Evolutionary conservation across 2,888 invertebrate species (phyloP).

Genomic region (Nebria brevicollis): DNA sequence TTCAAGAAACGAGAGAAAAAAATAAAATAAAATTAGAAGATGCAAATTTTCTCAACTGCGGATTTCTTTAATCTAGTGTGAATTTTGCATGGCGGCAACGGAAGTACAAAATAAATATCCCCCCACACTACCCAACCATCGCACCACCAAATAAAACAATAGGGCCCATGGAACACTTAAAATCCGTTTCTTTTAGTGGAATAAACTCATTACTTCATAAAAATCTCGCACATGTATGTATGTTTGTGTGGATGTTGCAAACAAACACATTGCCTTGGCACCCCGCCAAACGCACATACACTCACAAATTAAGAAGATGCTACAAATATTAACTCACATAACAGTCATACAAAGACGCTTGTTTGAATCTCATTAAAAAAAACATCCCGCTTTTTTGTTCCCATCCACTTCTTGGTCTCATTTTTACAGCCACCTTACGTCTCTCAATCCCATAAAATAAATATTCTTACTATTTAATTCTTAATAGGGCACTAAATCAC

Average conservation of each 20-base stretch:
- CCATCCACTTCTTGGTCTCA: too few species aligned
- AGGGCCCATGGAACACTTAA: constrained; percentile 22
- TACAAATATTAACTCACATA: constrained; percentile 37
- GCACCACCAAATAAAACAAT: constrained; percentile 31
- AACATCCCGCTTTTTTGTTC: too few species aligned
- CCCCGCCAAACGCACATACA: constrained; percentile 30
- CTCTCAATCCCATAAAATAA: too few species aligned
- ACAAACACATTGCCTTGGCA: constrained; percentile 43
- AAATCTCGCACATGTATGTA: constrained; percentile 17
- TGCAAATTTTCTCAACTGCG: not conserved
- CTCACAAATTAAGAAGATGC: constrained; percentile 37
- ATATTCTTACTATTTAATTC: too few species aligned
- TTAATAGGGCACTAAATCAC: too few species aligned
- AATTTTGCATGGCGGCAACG: constrained; percentile 18
- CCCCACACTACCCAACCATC: not conserved
- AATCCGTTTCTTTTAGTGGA: constrained; percentile 32
- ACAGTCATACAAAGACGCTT: constrained; percentile 8
- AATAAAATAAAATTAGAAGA: too few species aligned
- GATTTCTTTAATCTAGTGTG: constrained; percentile 10
- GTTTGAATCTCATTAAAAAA: not conserved
- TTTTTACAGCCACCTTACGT: too few species aligned
- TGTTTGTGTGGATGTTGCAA: constrained; percentile 21
- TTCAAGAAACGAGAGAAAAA: too few species aligned
- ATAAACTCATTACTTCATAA: constrained; percentile 44
- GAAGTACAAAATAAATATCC: constrained; percentile 39